Evolutionary conservation across 1,140 invertebrate genomes (phyloP).

Genomic region (Tetranychus urticae): DNA sequence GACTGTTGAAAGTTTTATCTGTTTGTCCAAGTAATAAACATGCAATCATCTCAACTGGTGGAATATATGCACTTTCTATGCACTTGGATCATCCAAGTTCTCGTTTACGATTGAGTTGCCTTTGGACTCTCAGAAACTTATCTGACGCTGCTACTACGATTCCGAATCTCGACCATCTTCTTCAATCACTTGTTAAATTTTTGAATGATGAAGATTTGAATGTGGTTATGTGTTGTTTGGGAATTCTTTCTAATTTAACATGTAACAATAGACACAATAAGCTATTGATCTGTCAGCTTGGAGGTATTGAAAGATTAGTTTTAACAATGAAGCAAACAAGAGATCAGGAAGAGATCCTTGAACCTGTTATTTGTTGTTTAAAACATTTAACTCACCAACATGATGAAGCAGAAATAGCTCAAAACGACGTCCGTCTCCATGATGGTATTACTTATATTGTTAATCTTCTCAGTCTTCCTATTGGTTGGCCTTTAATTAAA

Average conservation of each 20-base stretch:
- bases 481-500: slow-evolving; percentile 76
- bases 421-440: slow-evolving; percentile 79
- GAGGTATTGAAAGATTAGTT: slow-evolving; percentile 82
- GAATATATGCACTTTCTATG: slow-evolving; percentile 91
- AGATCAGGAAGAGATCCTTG: slow-evolving; percentile 91
- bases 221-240: slow-evolving; percentile 92
- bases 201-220: slow-evolving; percentile 49
- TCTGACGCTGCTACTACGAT: slow-evolving; percentile 79
- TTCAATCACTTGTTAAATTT: too few relatives aligned
- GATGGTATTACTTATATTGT: slow-evolving; percentile 82
- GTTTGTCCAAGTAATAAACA: slow-evolving; percentile 95
- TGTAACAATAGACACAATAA: slow-evolving; percentile 98
- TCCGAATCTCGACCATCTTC: slow-evolving; percentile 29
- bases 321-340: slow-evolving; percentile 79
- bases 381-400: slow-evolving; percentile 87
- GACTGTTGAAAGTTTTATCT: slow-evolving; percentile 82
- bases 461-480: slow-evolving; percentile 74
- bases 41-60: slow-evolving; percentile 85
- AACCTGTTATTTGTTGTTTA: slow-evolving; percentile 83
- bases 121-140: slow-evolving; percentile 90
- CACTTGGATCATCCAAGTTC: slow-evolving; percentile 59
- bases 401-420: slow-evolving; percentile 79
- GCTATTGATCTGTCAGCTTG: slow-evolving; percentile 69
- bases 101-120: slow-evolving; percentile 79
- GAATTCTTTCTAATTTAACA: slow-evolving; percentile 91